phyloP scores from a whole-genome alignment of 1,140 invertebrate species.

The Drosophila sproati region DNA sequence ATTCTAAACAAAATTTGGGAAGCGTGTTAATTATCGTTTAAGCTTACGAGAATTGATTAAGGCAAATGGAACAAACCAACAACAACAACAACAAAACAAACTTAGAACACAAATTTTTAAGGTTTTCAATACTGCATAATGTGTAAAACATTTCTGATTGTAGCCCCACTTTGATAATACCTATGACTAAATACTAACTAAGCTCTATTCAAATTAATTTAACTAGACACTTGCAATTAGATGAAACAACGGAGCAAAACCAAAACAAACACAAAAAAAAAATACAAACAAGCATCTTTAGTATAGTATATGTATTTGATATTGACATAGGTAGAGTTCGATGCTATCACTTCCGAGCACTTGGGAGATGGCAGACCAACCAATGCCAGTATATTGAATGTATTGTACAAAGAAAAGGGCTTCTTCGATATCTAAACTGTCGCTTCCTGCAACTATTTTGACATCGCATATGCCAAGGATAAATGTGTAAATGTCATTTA shows the following conservation, averaged over 20 bases:
- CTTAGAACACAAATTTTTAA: slow-evolving; percentile 73
- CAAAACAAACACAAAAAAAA: slow-evolving; percentile 55
- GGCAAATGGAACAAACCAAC: slow-evolving; percentile 63
- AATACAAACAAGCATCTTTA: slow-evolving; percentile 46
- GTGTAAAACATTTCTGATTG: slow-evolving; percentile 45
- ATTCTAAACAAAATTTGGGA: slow-evolving; percentile 51
- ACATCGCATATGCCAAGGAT: slow-evolving; percentile 35
- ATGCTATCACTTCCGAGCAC: slow-evolving; percentile 11
- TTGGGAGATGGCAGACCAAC: slow-evolving; percentile 29
- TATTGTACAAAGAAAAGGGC: slow-evolving; percentile 63
- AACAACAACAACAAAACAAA: slow-evolving; percentile 27
- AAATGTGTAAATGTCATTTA: slow-evolving; percentile 39
- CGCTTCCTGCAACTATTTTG: slow-evolving; percentile 34
- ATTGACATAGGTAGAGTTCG: slow-evolving; percentile 14
- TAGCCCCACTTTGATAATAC: slow-evolving; percentile 52
- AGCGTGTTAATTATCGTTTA: slow-evolving; percentile 72
- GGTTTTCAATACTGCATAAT: slow-evolving; percentile 63
- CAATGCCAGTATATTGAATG: slow-evolving; percentile 31
- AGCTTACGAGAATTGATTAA: slow-evolving; percentile 65
- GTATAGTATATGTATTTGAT: slow-evolving; percentile 19
- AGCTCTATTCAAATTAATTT: slow-evolving; percentile 62
- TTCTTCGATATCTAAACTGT: slow-evolving; percentile 18
- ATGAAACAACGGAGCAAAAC: slow-evolving; percentile 61
- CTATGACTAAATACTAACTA: slow-evolving; percentile 49
- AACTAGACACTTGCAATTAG: slow-evolving; percentile 54